Evolutionary conservation across 2,113 vertebrate species (phyloP), one percentile per base, ranked within the genome.

Genomic region (Petrocephalus zakoni): DNA sequence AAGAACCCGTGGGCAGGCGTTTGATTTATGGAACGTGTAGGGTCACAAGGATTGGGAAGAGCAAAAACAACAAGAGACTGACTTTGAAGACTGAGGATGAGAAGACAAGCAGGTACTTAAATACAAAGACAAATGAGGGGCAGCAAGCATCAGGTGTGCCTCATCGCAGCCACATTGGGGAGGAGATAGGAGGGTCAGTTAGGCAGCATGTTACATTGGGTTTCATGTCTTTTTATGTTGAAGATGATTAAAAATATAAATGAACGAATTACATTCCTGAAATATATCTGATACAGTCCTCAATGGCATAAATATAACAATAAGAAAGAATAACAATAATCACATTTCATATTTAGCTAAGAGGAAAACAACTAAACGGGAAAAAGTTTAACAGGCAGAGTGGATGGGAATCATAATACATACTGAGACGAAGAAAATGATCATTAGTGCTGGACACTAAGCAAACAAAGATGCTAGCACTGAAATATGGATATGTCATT

Each of bases 301-400:
- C n/a, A n/a, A n/a, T n/a, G n/a, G n/a, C n/a, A n/a, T n/a, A n/a
- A n/a, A n/a, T n/a, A n/a, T n/a, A n/a, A n/a, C n/a, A n/a, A n/a
- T n/a, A n/a, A n/a, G n/a, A n/a, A n/a, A n/a, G n/a, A 90, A 95
- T 93, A 91, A 90, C 85, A 87, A 91, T 93, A 92, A 94, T 93
- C 91, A 91, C 90, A 88, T 93, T 94, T 94, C 91, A 93, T 94
- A 94, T 93, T 93, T 91, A 94, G 93, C 93, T 94, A 92, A 92
- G 92, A 93, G 93, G 93, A 93, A 93, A 90, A 89, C 92, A 93
- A 93, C 93, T 94, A 93, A 94, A 93, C 94, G 93, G 94, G 92
- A 92, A 92, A 93, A 89, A 90, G 93, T 93, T 92, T 92, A 92
- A 91, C 88, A 93, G 89, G 91, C 91, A 93, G 94, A 94, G 94